Percentiles rank a stretch among this genome's conserved stretches.
Evolutionary conservation across 1,140 invertebrate species (phyloP).

Genomic region (Melitaea cinxia): DNA sequence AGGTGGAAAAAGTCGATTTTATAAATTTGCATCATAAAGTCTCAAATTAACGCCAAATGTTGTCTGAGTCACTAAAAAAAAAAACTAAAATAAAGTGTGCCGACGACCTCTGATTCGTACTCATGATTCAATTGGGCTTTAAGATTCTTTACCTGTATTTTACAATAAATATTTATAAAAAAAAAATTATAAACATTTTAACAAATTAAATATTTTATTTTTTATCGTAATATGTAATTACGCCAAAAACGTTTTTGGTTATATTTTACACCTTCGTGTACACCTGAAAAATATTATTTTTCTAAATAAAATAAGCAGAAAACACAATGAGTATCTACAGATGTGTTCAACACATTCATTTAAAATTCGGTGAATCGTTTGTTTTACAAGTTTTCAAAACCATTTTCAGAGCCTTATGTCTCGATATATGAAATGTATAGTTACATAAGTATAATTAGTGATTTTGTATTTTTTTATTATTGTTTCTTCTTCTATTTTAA

Average conservation of each 20-base stretch:
- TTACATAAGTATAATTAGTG: no score
- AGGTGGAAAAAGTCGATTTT: slow-evolving; percentile 46
- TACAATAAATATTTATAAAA: not conserved
- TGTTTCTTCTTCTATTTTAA: no score
- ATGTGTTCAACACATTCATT: no score
- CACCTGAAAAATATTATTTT: not conserved
- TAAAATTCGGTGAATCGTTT: no score
- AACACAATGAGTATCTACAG: no score
- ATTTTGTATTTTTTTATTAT: no score
- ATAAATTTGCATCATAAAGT: slow-evolving; percentile 62
- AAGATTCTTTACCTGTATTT: not conserved
- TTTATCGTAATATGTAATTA: not conserved
- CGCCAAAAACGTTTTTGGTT: not conserved
- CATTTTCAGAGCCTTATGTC: no score
- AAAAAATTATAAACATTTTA: not conserved
- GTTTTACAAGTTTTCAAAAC: no score
- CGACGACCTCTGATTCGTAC: slow-evolving; percentile 30
- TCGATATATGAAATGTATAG: no score
- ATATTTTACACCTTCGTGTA: not conserved
- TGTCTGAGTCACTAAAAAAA: slow-evolving; percentile 31
- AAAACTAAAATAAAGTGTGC: slow-evolving; percentile 38
- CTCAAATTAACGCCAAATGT: slow-evolving; percentile 38
- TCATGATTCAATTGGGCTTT: slow-evolving; percentile 20
- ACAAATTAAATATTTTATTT: no score
- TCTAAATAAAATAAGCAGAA: not conserved